Base-by-base conservation (phyloP, 2,797 vertebrate genomes). In the Chiroxiphia lanceolata region DNA sequence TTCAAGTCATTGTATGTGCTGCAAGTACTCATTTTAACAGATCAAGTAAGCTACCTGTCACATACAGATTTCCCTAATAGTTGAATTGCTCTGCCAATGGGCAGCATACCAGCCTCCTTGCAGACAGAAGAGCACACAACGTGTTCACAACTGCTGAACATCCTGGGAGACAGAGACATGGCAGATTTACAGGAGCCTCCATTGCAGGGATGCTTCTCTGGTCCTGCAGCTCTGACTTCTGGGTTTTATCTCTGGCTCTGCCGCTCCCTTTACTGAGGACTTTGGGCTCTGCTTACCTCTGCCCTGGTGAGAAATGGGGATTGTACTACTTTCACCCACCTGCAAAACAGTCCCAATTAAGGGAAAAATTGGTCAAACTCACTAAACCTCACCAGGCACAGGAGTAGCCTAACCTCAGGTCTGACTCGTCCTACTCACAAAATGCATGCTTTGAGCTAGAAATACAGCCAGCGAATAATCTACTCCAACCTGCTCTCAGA, bases 41-140 rank as follows among this genome's bases (percentile, higher is more conserved):
- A 70, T 60, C 19, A 63, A 45, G 25, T 9, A 78, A 77, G 33
- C 38, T 74, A 25, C 36, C 22, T 20, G 65, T 48, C 54, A 63
- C 56, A 90, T 15, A 59, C 11, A 64, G 54, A 67, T 81, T 87
- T 92, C 48, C 29, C 31, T 59, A n/a, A 64, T 10, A 61, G 18
- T n/a, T 80, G 61, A 84, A 76, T 54, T 21, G 14, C 8, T 74
- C 65, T 57, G 36, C 40, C 75, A 26, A 38, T 33, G n/a, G 79
- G 18, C 57, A 92, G 45, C 34, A 59, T 50, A 34, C 22, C 57
- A 25, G 3, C 21, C 14, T 70, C 48, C 13, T 34, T 44, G 57
- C 36, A 89, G 68, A 53, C 12, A 83, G 67, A 82, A 72, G 25
- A 0, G 0, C 18, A 59, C n/a, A 38, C 0, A 0, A 25, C 5